Evolutionary conservation across 1,140 invertebrate species (phyloP).

Genomic region (Ceratoteleas bidentatus): DNA sequence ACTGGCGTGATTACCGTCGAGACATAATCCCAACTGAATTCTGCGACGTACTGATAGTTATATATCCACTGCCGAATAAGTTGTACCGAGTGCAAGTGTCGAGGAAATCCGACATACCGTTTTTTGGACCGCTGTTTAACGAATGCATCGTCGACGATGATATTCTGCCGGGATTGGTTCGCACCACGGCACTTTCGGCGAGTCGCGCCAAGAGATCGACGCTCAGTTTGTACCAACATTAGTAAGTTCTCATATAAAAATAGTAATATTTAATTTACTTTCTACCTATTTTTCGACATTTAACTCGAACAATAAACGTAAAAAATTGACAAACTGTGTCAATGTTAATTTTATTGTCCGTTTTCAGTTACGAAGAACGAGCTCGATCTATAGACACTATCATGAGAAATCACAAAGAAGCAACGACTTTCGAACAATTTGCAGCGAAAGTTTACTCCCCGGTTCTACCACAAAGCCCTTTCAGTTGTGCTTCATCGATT

Average conservation of each 20-base stretch:
- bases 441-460: constrained; percentile 92
- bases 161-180: constrained; percentile 92
- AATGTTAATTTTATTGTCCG: background rate
- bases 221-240: constrained; percentile 94
- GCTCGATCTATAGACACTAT: constrained; percentile 92
- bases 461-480: constrained; percentile 83
- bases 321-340: too few species aligned
- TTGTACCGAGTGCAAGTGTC: constrained; percentile 78
- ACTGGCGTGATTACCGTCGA: constrained; percentile 95
- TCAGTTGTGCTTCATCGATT: constrained; percentile 77
- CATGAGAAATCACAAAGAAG: constrained; percentile 93
- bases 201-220: constrained; percentile 94
- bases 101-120: constrained; percentile 87
- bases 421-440: constrained; percentile 96
- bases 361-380: constrained; percentile 92
- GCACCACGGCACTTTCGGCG: constrained; percentile 95
- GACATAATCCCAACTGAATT: constrained; percentile 99
- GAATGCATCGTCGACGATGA: constrained; percentile 94
- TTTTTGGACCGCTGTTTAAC: constrained; percentile 98
- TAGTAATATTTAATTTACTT: too few species aligned
- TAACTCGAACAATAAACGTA: too few species aligned
- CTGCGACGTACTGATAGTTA: constrained; percentile 98
- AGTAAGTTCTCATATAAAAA: too few species aligned
- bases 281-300: too few species aligned
- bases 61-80: constrained; percentile 93